phyloP scores from a whole-genome alignment of 2,113 vertebrate genomes.

The Neoarius graeffei region DNA sequence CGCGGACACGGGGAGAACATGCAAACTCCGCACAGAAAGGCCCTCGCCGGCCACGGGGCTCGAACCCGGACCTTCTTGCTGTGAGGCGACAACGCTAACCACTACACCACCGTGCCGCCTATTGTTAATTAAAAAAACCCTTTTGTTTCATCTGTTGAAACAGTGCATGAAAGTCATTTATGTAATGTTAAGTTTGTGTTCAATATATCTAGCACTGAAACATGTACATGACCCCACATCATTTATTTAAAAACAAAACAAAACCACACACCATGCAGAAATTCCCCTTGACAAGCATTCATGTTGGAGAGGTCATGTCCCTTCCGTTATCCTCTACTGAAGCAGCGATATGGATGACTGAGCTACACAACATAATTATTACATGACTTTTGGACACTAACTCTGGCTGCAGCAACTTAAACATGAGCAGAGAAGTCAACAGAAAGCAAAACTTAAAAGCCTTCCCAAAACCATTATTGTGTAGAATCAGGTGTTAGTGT shows the following conservation, averaged over 20 bases:
- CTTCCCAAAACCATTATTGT: neutral
- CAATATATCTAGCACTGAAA: neutral
- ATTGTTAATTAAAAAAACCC: too few relatives aligned
- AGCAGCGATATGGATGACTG: neutral
- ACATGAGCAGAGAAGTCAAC: neutral
- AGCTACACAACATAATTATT: neutral
- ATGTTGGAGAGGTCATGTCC: neutral
- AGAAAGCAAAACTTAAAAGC: neutral
- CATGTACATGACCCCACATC: neutral
- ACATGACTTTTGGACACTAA: neutral
- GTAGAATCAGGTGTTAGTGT: neutral
- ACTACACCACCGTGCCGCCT: too few relatives aligned
- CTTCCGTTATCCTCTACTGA: neutral
- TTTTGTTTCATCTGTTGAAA: neutral
- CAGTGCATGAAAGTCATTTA: neutral
- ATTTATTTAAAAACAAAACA: neutral
- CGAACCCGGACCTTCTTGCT: too few relatives aligned
- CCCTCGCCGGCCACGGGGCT: too few relatives aligned
- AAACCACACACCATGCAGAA: neutral
- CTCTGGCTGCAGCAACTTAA: neutral
- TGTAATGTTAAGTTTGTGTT: neutral
- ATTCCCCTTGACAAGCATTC: neutral
- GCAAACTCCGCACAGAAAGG: too few relatives aligned
- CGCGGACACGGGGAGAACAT: too few relatives aligned
- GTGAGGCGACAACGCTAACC: too few relatives aligned